Conservation (phyloP, 1,140 invertebrate species). For the Bradynema listronoti region DNA sequence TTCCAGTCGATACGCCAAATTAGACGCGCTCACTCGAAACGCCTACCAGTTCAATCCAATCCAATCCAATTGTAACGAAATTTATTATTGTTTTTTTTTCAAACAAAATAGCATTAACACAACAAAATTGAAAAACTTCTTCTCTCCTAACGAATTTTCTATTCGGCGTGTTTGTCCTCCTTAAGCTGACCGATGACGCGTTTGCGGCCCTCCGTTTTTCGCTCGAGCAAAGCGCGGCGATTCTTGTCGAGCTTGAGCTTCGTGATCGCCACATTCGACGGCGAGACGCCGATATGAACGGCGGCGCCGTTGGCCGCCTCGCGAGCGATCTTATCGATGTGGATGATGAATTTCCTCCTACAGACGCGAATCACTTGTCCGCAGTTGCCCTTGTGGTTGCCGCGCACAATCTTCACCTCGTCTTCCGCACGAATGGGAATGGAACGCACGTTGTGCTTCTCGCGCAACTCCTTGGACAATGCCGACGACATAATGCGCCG, state of each 20-base stretch:
- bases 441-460: constrained; percentile 92
- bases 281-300: constrained; percentile 70
- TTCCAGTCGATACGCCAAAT: too few relatives aligned
- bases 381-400: constrained; percentile 96
- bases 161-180: constrained; percentile 95
- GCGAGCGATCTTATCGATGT: constrained; percentile 37
- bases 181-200: constrained; percentile 84
- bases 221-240: constrained; percentile 87
- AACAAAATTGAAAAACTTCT: too few relatives aligned
- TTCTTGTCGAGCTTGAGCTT: constrained; percentile 99
- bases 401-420: constrained; percentile 69
- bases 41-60: too few relatives aligned
- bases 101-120: too few relatives aligned
- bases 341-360: constrained; percentile 80
- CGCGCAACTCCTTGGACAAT: constrained; percentile 88
- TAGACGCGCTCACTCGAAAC: too few relatives aligned
- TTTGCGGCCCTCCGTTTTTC: constrained; percentile 81
- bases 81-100: too few relatives aligned
- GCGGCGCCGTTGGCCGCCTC: constrained; percentile 78
- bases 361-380: constrained; percentile 96
- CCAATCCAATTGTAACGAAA: too few relatives aligned
- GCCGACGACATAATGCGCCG: constrained; percentile 93
- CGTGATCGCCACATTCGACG: constrained; percentile 80
- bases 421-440: constrained; percentile 77
- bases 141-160: too few relatives aligned